These are phyloP conservation scores for Rhea pennata DNA, from an alignment of 2,113 vertebrate species.

Conservation along the genomic window DNA sequence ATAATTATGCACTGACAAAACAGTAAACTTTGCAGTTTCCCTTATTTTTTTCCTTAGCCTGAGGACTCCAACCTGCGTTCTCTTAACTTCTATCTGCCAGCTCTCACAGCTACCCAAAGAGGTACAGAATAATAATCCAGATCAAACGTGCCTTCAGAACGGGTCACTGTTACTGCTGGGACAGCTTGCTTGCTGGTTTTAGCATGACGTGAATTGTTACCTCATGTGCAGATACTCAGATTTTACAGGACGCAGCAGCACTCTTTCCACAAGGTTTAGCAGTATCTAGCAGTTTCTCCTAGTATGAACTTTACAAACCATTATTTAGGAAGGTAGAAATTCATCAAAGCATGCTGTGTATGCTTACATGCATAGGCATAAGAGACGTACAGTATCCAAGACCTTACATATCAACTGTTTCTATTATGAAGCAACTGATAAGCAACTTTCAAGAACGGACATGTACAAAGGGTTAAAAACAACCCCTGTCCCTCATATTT, in stretches of 20 bases:
- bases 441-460: not conserved
- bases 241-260: not conserved
- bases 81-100: not conserved
- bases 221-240: not conserved
- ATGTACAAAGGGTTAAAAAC: not conserved
- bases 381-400: not conserved
- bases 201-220: not conserved
- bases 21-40: not conserved
- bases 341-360: not conserved
- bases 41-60: not conserved
- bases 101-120: not conserved
- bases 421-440: not conserved
- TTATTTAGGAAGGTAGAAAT: not conserved
- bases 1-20: not conserved
- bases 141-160: not conserved
- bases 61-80: not conserved
- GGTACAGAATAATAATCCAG: not conserved
- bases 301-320: not conserved
- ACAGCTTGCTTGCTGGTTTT: not conserved
- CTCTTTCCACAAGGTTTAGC: not conserved
- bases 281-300: not conserved
- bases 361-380: not conserved
- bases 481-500: not conserved
- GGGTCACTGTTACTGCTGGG: not conserved
- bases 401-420: not conserved